A percentile compares a stretch with the other conserved stretches of the same genome.
Evolutionary conservation across 2,888 invertebrate species (phyloP).

Genomic region (Rosalia funebris): DNA sequence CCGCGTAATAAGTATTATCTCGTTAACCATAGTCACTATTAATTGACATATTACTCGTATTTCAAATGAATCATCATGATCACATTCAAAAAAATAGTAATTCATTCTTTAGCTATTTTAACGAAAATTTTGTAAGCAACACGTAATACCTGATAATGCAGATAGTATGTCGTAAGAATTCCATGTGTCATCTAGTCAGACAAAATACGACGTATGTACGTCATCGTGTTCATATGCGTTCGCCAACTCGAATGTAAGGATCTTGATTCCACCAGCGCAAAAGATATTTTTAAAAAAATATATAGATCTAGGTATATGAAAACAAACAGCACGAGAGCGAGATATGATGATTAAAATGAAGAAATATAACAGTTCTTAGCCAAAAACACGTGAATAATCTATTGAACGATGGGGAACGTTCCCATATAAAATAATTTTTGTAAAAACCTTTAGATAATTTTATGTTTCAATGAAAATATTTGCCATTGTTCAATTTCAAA

Average conservation of each 20-base stretch:
- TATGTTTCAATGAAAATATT: too few species aligned
- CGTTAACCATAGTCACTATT: too few species aligned
- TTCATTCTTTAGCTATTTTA: too few species aligned
- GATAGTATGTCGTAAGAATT: conserved; percentile 1
- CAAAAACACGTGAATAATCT: background rate
- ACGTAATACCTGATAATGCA: background rate
- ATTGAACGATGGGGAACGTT: too few species aligned
- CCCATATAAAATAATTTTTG: too few species aligned
- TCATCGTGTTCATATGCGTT: conserved; percentile 1
- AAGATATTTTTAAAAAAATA: conserved; percentile 1
- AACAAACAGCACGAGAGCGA: too few species aligned
- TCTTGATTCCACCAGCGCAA: background rate
- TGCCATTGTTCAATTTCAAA: too few species aligned
- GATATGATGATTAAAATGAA: background rate
- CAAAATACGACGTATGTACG: background rate
- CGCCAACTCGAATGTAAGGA: background rate
- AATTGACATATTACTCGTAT: too few species aligned
- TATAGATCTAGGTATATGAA: background rate
- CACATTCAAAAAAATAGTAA: too few species aligned
- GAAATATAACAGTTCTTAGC: background rate
- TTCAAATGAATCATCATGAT: too few species aligned
- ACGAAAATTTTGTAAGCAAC: background rate
- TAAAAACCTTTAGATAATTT: too few species aligned
- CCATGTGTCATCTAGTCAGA: conserved; percentile 4
- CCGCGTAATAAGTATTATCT: too few species aligned